Conservation (phyloP, 2,113 vertebrate genomes). For the Mixornis gularis region DNA sequence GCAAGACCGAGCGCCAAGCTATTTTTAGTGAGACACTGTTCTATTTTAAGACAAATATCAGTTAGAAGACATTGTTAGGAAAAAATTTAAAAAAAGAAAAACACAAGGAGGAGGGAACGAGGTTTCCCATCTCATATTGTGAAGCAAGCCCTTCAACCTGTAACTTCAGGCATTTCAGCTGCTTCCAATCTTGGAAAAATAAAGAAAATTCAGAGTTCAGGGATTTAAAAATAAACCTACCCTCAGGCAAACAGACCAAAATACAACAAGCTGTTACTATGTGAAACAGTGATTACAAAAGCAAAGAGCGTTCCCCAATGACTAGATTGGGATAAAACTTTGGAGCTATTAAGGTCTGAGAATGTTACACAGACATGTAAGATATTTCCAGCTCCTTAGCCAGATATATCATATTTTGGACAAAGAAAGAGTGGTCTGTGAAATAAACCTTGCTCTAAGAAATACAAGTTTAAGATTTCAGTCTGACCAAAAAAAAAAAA, state of each 20-base stretch:
- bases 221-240: slow-evolving; percentile 86
- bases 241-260: slow-evolving; percentile 77
- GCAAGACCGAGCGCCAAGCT: slow-evolving; percentile 83
- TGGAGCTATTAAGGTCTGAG: slow-evolving; percentile 65
- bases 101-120: slow-evolving; percentile 73
- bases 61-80: slow-evolving; percentile 90
- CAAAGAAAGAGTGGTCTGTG: slow-evolving; percentile 13
- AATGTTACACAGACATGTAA: slow-evolving; percentile 67
- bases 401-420: slow-evolving; percentile 63
- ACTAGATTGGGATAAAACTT: slow-evolving; percentile 71
- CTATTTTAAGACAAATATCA: slow-evolving; percentile 96
- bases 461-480: not conserved
- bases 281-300: slow-evolving; percentile 72
- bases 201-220: slow-evolving; percentile 83
- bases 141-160: slow-evolving; percentile 79
- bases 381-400: slow-evolving; percentile 70
- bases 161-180: slow-evolving; percentile 82
- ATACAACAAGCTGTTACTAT: slow-evolving; percentile 86
- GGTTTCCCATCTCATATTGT: slow-evolving; percentile 73
- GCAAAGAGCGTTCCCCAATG: slow-evolving; percentile 83
- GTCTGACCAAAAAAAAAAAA: not conserved
- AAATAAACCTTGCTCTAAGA: slow-evolving; percentile 15
- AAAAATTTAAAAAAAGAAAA: slow-evolving; percentile 71
- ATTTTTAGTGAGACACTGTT: slow-evolving; percentile 89
- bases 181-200: slow-evolving; percentile 83